Percentiles rank a stretch among this genome's conserved stretches.
Evolutionary conservation across 2,113 vertebrate genomes (phyloP).

Genomic region (Herpetotheres cachinnans): DNA sequence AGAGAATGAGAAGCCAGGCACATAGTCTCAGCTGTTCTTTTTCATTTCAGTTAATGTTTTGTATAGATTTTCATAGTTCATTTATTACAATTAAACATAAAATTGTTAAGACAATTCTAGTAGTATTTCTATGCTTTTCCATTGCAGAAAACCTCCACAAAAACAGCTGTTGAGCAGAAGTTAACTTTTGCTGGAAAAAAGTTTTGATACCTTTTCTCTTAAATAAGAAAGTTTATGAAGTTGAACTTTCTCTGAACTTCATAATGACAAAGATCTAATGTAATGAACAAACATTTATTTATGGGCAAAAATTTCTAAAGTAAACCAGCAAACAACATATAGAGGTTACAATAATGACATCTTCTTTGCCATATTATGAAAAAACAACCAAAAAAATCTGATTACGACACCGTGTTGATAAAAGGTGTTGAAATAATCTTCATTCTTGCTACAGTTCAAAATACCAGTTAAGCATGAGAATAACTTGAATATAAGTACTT

Average conservation of each 20-base stretch:
- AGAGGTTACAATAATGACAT: neutral
- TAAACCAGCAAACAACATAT: neutral
- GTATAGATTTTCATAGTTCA: neutral
- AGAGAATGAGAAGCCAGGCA: neutral
- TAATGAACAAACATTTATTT: neutral
- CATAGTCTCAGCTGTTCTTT: neutral
- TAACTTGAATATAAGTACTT: neutral
- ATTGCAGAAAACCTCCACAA: neutral
- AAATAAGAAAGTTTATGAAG: neutral
- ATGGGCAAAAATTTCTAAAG: neutral
- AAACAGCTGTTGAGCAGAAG: neutral
- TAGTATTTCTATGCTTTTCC: neutral
- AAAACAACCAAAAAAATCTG: rapidly evolving
- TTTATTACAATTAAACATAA: neutral
- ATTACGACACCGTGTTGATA: neutral
- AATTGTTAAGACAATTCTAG: neutral
- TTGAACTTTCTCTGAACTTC: neutral
- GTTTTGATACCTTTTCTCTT: neutral
- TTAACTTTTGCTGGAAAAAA: neutral
- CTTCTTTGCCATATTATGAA: neutral
- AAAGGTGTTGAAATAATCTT: neutral
- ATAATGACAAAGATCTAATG: neutral
- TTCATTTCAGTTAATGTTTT: neutral
- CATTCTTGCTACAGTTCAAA: neutral
- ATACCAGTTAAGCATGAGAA: neutral